phyloP scores from a whole-genome alignment of 2,797 vertebrate species.

The Microcaecilia unicolor region DNA sequence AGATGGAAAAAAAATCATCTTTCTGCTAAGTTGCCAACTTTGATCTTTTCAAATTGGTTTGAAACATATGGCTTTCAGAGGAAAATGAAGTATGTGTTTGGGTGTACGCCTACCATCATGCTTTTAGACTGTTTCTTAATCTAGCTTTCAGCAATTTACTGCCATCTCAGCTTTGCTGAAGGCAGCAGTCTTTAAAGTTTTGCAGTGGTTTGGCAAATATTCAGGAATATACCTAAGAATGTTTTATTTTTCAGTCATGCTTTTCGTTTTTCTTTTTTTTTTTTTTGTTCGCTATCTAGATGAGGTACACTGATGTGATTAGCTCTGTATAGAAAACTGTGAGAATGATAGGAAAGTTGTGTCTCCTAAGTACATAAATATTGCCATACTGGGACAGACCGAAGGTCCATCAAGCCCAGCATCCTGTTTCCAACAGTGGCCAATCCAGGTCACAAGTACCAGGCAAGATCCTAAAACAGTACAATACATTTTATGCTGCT shows the following conservation, averaged over 20 bases:
- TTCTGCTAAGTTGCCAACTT: slow-evolving; percentile 30
- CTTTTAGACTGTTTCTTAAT: neutral
- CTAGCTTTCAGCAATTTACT: slow-evolving; percentile 20
- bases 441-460: too few species aligned
- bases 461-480: too few species aligned
- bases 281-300: neutral
- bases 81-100: slow-evolving; percentile 22
- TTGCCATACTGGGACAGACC: too few species aligned
- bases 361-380: too few species aligned
- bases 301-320: rapidly evolving
- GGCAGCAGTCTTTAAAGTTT: slow-evolving; percentile 2
- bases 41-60: slow-evolving; percentile 31
- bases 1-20: slow-evolving; percentile 31
- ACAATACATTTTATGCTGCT: too few species aligned
- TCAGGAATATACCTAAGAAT: slow-evolving; percentile 1
- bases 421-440: too few species aligned
- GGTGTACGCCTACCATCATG: neutral
- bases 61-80: slow-evolving; percentile 22
- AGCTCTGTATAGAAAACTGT: too few species aligned
- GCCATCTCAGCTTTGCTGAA: slow-evolving; percentile 13
- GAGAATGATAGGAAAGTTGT: too few species aligned
- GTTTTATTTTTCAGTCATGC: too few species aligned
- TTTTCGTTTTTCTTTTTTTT: neutral
- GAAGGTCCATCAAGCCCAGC: too few species aligned
- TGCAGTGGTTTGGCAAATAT: neutral